phyloP scores from a whole-genome alignment of 2,113 vertebrate genomes.

The Columba livia region DNA sequence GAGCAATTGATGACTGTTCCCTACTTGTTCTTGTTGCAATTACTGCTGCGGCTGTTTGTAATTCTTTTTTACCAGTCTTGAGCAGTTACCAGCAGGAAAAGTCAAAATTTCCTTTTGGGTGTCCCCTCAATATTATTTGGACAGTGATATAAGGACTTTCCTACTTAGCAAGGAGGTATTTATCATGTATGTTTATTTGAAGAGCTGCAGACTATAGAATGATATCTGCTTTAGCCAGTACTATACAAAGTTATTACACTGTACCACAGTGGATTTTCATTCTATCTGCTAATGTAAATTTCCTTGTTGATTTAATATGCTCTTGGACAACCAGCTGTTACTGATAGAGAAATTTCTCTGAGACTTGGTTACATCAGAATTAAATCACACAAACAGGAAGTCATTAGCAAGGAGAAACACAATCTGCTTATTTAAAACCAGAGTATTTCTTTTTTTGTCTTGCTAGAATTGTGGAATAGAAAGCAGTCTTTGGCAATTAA shows the following conservation, averaged over 20 bases:
- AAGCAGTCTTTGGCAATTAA: background rate
- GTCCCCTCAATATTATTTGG: background rate
- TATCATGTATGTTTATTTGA: background rate
- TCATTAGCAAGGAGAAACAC: background rate
- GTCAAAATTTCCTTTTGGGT: background rate
- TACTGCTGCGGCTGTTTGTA: background rate
- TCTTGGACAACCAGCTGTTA: background rate
- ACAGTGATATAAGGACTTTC: background rate
- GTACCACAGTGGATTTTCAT: background rate
- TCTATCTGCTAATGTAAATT: background rate
- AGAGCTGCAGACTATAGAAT: background rate
- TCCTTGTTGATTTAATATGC: background rate
- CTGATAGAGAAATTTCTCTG: background rate
- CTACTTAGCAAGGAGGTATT: background rate
- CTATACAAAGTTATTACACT: background rate
- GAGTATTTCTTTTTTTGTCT: background rate
- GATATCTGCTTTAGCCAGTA: background rate
- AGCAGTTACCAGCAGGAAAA: background rate
- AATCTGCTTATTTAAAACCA: background rate
- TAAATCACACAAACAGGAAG: background rate
- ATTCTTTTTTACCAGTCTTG: background rate
- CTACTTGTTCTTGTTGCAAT: background rate
- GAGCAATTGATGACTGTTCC: too few species aligned
- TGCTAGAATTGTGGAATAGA: background rate
- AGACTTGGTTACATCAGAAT: background rate